Base-by-base conservation (phyloP, 2,888 invertebrate genomes). In the Schizaphis graminum region DNA sequence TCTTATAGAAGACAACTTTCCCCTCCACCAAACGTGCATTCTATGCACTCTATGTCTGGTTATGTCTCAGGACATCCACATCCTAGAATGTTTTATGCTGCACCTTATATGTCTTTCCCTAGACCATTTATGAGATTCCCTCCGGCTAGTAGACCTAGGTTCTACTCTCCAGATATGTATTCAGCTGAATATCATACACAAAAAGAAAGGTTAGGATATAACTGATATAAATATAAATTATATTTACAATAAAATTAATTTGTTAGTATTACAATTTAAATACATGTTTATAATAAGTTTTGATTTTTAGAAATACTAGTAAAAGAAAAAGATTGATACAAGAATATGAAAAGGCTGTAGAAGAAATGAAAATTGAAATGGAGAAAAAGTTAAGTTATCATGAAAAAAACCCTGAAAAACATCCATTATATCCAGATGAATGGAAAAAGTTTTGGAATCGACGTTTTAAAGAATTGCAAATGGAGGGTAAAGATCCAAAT, bases 391-490 rank as follows among this genome's bases (percentile, higher is more conserved):
- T 98, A 13, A 97, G 97, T 93, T 97, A 97, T 95, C 97, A 98
- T 95, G 97, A 98, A 95, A 97, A 98, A 95, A 98, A 98, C 95
- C 98, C 98, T 0, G 98, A 98, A 95, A 98, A 98, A 95, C 98
- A 98, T 96, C 98, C 98, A 0, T 96, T 97, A 7, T 98, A 98
- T 96, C 97, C 98, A 0, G 98, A 98, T 89, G 98, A 98, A 95
- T 98, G 98, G 98, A 98, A 98, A 95, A 97, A 97, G 95, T 98
- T 98, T 96, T 98, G 98, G 98, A 98, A 98, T 96, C 96, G 97
- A 24, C 97, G 98, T 1, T 98, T 98, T 95, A 98, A 98, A 95
- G 98, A 98, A 96, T 96, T 98, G 92, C 97, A 98, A 95, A 96
- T 96, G 96, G 97, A 96, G 94, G 95, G 95, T 77, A 97, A 97